A percentile compares a stretch with the other conserved stretches of the same genome.
These are phyloP conservation scores for Hippocampus zosterae DNA, from an alignment of 2,113 vertebrate genomes.

Conservation along the genomic window DNA sequence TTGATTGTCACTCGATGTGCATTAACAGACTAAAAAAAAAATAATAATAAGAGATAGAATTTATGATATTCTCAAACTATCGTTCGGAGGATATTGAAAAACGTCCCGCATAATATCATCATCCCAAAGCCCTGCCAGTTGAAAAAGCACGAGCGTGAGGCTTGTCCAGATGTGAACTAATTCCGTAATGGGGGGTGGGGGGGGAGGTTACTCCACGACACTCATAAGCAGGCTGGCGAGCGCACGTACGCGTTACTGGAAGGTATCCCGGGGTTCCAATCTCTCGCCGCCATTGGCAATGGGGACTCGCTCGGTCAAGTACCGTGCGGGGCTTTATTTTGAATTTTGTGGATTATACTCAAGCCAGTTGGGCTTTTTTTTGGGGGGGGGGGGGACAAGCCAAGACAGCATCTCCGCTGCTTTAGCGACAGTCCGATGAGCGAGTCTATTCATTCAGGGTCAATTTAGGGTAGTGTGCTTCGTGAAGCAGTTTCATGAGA, in stretches of 20 bases:
- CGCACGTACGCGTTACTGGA: slow-evolving; percentile 1
- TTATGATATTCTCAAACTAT: background rate
- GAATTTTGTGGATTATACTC: background rate
- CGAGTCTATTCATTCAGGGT: slow-evolving; percentile 67
- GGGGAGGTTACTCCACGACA: slow-evolving; percentile 22
- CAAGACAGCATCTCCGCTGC: slow-evolving; percentile 25
- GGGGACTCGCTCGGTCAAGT: background rate
- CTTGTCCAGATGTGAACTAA: slow-evolving; percentile 59
- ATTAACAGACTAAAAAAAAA: too few species aligned
- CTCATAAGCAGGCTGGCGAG: slow-evolving; percentile 12
- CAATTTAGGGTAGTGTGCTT: slow-evolving; percentile 63
- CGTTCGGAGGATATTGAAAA: background rate
- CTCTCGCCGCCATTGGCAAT: background rate
- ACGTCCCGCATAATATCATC: background rate
- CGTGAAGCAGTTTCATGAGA: slow-evolving; percentile 53
- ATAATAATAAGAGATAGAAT: background rate
- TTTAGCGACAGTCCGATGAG: slow-evolving; percentile 47
- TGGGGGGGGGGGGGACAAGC: background rate
- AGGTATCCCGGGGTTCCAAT: slow-evolving; percentile 9
- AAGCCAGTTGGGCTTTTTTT: too few species aligned
- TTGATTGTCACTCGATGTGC: too few species aligned
- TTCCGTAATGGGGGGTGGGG: slow-evolving; percentile 53
- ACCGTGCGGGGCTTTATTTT: slow-evolving; percentile 3
- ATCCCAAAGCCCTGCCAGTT: slow-evolving; percentile 19
- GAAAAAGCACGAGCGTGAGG: slow-evolving; percentile 15